phyloP scores from a whole-genome alignment of 2,888 invertebrate genomes.

The Ypsolopha sequella region DNA sequence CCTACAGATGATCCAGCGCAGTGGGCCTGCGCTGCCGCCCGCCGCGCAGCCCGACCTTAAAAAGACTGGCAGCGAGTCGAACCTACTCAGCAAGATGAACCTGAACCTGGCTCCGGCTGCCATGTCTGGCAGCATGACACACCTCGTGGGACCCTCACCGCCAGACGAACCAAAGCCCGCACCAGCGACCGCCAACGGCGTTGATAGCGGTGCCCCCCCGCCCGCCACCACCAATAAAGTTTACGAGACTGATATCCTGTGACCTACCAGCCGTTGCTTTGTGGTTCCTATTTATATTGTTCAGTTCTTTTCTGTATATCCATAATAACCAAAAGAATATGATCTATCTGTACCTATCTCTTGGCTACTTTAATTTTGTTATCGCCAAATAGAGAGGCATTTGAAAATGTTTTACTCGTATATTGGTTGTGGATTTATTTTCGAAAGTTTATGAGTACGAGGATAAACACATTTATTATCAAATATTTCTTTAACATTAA shows the following conservation, averaged over 20 bases:
- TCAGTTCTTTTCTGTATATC: no score
- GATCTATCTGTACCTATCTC: neutral
- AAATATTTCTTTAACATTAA: no score
- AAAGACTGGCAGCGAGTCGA: constrained; percentile 91
- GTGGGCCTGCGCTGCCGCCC: constrained; percentile 75
- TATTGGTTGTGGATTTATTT: no score
- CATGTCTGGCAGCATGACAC: constrained; percentile 55
- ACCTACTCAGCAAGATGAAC: constrained; percentile 86
- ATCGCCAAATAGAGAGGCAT: neutral
- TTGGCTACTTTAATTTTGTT: neutral
- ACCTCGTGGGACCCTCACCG: constrained; percentile 24
- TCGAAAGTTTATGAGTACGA: no score
- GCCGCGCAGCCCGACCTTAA: constrained; percentile 78
- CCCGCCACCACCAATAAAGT: constrained; percentile 80
- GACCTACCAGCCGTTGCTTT: constrained; percentile 47
- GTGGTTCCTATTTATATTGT: neutral
- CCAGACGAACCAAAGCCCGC: constrained; percentile 1
- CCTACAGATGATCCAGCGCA: constrained; percentile 87
- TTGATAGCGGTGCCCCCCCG: constrained; percentile 9
- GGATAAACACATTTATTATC: no score
- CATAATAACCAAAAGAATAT: neutral
- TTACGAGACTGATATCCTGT: constrained; percentile 95
- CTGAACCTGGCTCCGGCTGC: constrained; percentile 71
- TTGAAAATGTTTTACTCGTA: no score
- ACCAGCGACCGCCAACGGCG: constrained; percentile 10